phyloP scores from a whole-genome alignment of 1,140 invertebrate species.

The Anoplophora glabripennis region DNA sequence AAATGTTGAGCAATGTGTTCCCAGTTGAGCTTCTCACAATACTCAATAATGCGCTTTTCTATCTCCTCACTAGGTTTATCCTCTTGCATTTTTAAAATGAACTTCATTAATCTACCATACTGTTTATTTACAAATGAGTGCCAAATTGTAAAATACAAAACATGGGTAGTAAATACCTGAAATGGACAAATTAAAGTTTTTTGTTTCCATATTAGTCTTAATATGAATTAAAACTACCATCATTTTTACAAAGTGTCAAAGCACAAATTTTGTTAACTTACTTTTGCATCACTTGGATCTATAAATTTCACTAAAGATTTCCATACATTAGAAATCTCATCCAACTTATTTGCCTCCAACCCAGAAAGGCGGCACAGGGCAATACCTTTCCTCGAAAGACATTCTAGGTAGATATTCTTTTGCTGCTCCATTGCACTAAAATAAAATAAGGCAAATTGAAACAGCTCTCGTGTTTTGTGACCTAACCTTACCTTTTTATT shows the following conservation, averaged over 20 bases:
- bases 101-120: constrained; percentile 77
- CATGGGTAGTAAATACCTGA: constrained; percentile 49
- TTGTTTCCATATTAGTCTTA: neutral
- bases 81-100: constrained; percentile 72
- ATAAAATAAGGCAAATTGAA: constrained; percentile 17
- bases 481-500: constrained; percentile 65
- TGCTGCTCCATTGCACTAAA: constrained; percentile 79
- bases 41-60: constrained; percentile 68
- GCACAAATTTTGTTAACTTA: constrained; percentile 42
- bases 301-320: constrained; percentile 73
- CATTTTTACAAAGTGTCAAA: neutral
- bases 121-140: constrained; percentile 74
- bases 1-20: constrained; percentile 60
- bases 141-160: constrained; percentile 74
- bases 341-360: constrained; percentile 48
- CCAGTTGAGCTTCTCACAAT: constrained; percentile 67
- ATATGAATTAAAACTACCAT: neutral
- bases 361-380: constrained; percentile 66
- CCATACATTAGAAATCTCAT: constrained; percentile 64
- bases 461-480: neutral
- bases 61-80: constrained; percentile 73
- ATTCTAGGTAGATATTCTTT: constrained; percentile 72
- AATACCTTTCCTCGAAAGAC: constrained; percentile 71
- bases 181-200: constrained; percentile 17
- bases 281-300: constrained; percentile 76